Percentiles rank a stretch among this genome's conserved stretches.
Evolutionary conservation across 2,797 vertebrate genomes (phyloP).

Genomic region (Eidolon dupreanum): DNA sequence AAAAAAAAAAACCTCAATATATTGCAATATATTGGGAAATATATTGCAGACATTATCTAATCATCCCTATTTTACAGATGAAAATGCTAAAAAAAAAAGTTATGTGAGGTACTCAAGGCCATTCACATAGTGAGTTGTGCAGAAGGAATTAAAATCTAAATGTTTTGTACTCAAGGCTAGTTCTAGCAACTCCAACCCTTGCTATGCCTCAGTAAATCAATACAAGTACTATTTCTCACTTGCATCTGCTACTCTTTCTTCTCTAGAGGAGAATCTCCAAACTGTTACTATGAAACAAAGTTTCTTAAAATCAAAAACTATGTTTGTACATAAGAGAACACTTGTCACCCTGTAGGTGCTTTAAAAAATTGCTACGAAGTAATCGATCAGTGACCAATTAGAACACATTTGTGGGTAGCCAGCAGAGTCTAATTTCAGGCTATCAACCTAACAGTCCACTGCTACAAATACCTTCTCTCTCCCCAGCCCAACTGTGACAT

Average conservation of each 20-base stretch:
- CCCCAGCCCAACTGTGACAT: not conserved
- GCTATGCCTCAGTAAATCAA: not conserved
- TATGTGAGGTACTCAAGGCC: not conserved
- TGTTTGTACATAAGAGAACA: not conserved
- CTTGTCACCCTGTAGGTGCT: not conserved
- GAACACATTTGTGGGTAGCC: not conserved
- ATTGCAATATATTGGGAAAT: not conserved
- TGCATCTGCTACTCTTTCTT: not conserved
- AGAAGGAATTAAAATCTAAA: not conserved
- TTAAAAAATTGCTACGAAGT: conserved; percentile 50
- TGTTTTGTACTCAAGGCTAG: not conserved
- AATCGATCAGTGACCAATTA: conserved; percentile 43
- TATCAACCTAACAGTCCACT: not conserved
- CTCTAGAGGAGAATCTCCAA: not conserved
- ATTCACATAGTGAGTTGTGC: not conserved
- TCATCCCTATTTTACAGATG: not conserved
- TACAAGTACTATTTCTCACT: not conserved
- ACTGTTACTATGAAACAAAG: conserved; percentile 51
- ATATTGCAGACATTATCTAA: not conserved
- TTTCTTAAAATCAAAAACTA: conserved; percentile 32
- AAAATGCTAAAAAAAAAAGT: conserved; percentile 44
- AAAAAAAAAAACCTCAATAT: not conserved
- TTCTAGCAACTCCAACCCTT: not conserved
- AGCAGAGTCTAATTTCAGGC: conserved; percentile 19
- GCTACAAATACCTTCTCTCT: not conserved